Base-by-base conservation (phyloP, 1,140 invertebrate species). In the Lepeophtheirus salmonis region DNA sequence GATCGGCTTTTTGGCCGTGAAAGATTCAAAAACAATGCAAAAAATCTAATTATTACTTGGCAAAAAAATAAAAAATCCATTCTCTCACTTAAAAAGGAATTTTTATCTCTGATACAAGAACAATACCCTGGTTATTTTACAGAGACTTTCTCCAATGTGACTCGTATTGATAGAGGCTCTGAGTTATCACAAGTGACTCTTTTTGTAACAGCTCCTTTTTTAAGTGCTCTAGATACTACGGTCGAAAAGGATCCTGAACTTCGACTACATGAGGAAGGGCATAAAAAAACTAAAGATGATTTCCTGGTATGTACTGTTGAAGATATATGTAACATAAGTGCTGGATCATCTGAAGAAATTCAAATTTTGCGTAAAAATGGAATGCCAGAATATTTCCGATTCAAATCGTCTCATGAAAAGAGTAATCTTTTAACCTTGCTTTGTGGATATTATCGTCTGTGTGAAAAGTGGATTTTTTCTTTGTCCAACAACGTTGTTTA, bases 311-410 rank as follows among this genome's bases (percentile, higher is more conserved):
- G 23, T 3, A 20, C 23, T 3, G n/a, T 24, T 21, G 52, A 21
- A 20, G 52, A 54, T 2, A 24, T 21, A 20, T 24, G 52, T 16
- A 24, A 54, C 22, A 20, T 21, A n/a, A 24, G 52, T 20, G 52
- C 23, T 14, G 23, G 20, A 14, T 41, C 30, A 6, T 41, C 30
- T 10, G 30, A 41, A n/a, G 52, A 2, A 2, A 54, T 57, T 13
- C 23, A 57, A 57, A 26, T 57, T 16, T n/a, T 25, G 2, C 22
- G 55, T n/a, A 57, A 57, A 20, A 57, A 57, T n/a, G 55, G 55
- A 1, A 41, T 57, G 13, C 55, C 55, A 18, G 21, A 16, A 13
- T 57, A 57, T 21, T 17, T 57, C 20, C 21, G 2, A 3, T 17
- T 57, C 20, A 57, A 57, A 16, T 26, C 22, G 2, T 17, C 17